A percentile compares a stretch with the other conserved stretches of the same genome.
phyloP scores from a whole-genome alignment of 1,140 invertebrate species.

The Heliothis virescens region DNA sequence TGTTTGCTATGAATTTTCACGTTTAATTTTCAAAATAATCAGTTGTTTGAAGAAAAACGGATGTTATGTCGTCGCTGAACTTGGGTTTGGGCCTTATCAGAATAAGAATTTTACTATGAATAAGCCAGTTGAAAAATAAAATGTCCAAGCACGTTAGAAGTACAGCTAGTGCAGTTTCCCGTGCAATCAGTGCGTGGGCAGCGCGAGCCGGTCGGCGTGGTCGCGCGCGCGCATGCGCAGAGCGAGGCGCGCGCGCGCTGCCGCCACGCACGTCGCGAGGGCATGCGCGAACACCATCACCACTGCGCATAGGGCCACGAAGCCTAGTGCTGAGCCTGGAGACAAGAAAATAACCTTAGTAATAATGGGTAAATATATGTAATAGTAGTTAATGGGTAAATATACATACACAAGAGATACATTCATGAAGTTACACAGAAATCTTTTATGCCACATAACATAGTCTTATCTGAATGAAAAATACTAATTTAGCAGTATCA shows the following conservation, averaged over 20 bases:
- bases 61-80: too few relatives aligned
- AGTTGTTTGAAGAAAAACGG: too few relatives aligned
- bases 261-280: constrained; percentile 63
- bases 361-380: neutral
- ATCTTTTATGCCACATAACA: too few relatives aligned
- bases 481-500: too few relatives aligned
- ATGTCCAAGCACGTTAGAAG: neutral
- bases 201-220: constrained; percentile 63
- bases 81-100: too few relatives aligned
- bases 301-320: constrained; percentile 75
- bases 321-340: constrained; percentile 73
- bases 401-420: too few relatives aligned
- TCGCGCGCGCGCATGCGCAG: constrained; percentile 56
- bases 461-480: too few relatives aligned
- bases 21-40: too few relatives aligned
- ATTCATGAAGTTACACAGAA: too few relatives aligned
- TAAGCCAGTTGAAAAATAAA: too few relatives aligned
- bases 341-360: constrained; percentile 39
- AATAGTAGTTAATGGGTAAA: neutral
- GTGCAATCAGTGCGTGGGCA: constrained; percentile 70
- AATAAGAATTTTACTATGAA: too few relatives aligned
- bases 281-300: constrained; percentile 77
- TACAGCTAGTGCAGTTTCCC: constrained; percentile 36
- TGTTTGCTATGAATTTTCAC: too few relatives aligned
- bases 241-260: constrained; percentile 54